Percentiles rank a stretch among this genome's conserved stretches.
phyloP scores from a whole-genome alignment of 2,113 vertebrate species.

The Lamprologus ornatipinnis region DNA sequence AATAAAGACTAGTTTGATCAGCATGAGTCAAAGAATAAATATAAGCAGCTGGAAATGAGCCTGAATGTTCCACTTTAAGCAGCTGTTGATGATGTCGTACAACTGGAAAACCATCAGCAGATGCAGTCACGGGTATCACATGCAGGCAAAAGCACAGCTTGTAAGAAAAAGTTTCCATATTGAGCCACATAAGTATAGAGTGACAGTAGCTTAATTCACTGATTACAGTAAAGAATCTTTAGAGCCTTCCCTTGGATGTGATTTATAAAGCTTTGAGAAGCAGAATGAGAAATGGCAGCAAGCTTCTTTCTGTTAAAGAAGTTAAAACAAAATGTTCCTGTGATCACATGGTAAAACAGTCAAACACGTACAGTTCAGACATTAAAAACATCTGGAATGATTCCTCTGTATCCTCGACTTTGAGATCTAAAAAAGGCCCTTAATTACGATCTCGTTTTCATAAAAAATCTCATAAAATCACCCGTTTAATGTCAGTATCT shows the following conservation, averaged over 20 bases:
- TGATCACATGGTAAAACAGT: neutral
- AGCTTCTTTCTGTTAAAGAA: neutral
- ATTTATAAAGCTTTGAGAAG: neutral
- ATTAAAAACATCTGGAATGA: neutral
- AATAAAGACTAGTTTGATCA: neutral
- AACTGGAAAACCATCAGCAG: neutral
- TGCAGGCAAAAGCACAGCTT: neutral
- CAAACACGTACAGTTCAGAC: neutral
- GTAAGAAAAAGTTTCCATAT: neutral
- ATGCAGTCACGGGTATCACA: neutral
- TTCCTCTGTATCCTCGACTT: neutral
- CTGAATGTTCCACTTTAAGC: neutral
- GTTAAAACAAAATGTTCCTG: neutral
- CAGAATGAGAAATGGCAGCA: neutral
- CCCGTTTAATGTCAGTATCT: neutral
- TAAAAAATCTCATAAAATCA: neutral
- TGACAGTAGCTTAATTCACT: slow-evolving; percentile 19
- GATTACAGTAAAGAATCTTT: neutral
- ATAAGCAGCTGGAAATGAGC: neutral
- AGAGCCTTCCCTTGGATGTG: neutral
- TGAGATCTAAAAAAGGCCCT: neutral
- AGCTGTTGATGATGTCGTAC: neutral
- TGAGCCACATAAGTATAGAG: neutral
- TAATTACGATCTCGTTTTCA: neutral
- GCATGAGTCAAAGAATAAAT: neutral